Conservation (phyloP, 2,797 vertebrate species). For the Protonibea diacanthus region DNA sequence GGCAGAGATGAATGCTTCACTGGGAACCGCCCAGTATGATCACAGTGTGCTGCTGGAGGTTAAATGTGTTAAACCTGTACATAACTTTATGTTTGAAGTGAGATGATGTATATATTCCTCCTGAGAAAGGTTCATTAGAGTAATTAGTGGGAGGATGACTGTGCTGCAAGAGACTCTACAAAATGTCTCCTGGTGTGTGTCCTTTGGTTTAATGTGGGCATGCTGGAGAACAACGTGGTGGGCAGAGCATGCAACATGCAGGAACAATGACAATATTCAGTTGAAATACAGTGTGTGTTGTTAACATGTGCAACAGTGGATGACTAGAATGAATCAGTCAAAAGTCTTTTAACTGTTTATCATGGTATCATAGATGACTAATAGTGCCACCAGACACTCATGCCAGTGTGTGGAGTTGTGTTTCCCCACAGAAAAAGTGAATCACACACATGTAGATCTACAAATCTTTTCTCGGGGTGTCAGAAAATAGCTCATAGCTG, state of each 20-base stretch:
- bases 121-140: not conserved
- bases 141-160: constrained; percentile 32
- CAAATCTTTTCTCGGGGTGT: no score
- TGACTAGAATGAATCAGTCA: not conserved
- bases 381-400: no score
- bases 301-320: not conserved
- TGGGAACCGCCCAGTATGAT: not conserved
- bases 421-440: no score
- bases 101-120: not conserved
- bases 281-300: not conserved
- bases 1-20: not conserved
- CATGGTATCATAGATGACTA: not conserved
- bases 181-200: not conserved
- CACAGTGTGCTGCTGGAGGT: not conserved
- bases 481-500: no score
- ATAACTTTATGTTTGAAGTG: not conserved
- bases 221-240: constrained; percentile 44
- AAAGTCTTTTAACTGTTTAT: not conserved
- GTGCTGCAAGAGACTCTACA: not conserved
- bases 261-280: not conserved
- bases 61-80: no score
- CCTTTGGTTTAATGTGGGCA: constrained; percentile 4
- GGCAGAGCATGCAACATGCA: constrained; percentile 1
- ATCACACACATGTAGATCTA: no score
- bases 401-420: no score